Base-by-base conservation (phyloP, 1,140 invertebrate species). In the Drosophila tani region DNA sequence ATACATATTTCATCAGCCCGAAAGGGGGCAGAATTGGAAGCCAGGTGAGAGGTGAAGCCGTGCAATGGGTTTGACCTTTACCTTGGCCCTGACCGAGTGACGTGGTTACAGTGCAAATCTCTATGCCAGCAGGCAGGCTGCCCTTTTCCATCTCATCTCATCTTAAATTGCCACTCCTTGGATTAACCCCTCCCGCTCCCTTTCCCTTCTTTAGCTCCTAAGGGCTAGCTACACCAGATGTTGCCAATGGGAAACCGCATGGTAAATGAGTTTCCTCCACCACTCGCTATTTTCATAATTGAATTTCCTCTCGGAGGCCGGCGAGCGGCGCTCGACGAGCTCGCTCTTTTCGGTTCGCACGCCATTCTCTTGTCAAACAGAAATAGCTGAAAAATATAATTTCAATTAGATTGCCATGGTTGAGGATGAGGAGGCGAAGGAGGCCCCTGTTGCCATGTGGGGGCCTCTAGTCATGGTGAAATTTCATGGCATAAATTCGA, bases 201-300 rank as follows among this genome's bases (percentile, higher is more conserved):
- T 32, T 0, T 15, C 46, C 5, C n/a, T 19, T 35, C 0, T 15
- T 4, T 17, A 55, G 24, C 3, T 17, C 35, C 8, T 29, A n/a
- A 56, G 57, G 57, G 32, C 41, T 21, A 56, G 32, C 41, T 38
- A 56, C 43, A 60, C 46, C 65, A 62, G 71, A 68, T 71, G 79
- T 60, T 73, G 40, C 56, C 76, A 49, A 43, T 67, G 68, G 32
- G 40, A 57, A 65, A 40, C 75, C 75, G 62, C 83, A 73, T 73
- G 65, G 41, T 70, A 63, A 69, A 77, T 88, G 64, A 49, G 60
- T 83, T 77, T 66, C 53, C 53, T 58, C 45, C 59, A 63, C 63
- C 59, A 66, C 63, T 67, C 49, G 55, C 74, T 74, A 78, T 90
- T 84, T 81, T 87, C 85, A 84, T 90, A 90, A 87, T 88, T 84